Percentiles rank a stretch among this genome's conserved stretches.
Evolutionary conservation across 1,140 invertebrate genomes (phyloP).

Genomic region (Phthorimaea operculella): DNA sequence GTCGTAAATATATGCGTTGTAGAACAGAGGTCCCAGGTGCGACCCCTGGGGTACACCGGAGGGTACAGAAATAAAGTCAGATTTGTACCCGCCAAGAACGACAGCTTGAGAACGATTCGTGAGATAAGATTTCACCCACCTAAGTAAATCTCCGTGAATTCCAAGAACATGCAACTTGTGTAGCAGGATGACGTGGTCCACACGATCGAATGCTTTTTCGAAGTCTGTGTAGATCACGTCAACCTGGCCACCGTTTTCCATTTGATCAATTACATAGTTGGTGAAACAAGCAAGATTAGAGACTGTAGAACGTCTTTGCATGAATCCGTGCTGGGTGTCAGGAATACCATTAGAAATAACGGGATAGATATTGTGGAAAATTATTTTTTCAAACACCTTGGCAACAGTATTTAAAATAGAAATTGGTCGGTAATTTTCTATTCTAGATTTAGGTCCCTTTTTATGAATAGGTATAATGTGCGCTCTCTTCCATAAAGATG

Average conservation of each 20-base stretch:
- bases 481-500: background rate
- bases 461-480: background rate
- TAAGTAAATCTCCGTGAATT: conserved; percentile 13
- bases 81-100: conserved; percentile 11
- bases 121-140: conserved; percentile 19
- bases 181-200: conserved; percentile 21
- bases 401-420: background rate
- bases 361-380: background rate
- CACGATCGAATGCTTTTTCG: conserved; percentile 26
- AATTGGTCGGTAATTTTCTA: background rate
- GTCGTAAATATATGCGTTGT: too few relatives aligned
- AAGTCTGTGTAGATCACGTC: conserved; percentile 6
- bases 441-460: background rate
- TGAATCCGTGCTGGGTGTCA: background rate
- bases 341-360: background rate
- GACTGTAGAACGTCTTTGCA: background rate
- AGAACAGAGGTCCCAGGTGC: conserved; percentile 20
- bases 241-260: background rate
- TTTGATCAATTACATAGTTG: background rate
- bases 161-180: conserved; percentile 19
- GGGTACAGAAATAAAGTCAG: conserved; percentile 6
- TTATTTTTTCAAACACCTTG: background rate
- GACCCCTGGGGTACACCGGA: conserved; percentile 35
- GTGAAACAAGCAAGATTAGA: background rate
- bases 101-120: conserved; percentile 15